Conservation (phyloP, 2,113 vertebrate genomes). For the Falcunculus frontatus region DNA sequence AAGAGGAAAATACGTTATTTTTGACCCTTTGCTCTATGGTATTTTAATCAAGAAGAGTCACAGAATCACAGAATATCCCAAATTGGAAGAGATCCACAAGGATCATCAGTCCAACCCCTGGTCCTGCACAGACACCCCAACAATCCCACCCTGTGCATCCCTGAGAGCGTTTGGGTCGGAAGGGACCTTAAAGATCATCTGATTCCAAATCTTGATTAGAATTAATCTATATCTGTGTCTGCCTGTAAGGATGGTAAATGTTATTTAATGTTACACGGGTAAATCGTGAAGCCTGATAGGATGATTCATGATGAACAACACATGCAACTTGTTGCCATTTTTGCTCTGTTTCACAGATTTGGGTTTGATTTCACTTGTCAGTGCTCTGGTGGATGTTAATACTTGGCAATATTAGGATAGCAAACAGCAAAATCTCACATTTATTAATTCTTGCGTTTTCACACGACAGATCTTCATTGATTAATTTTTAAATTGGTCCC, state of each 20-base stretch:
- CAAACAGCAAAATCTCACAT: conserved; percentile 21
- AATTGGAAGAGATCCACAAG: not conserved
- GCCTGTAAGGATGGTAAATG: not conserved
- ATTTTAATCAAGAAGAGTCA: not conserved
- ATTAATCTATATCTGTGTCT: not conserved
- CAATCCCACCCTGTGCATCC: not conserved
- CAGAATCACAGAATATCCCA: not conserved
- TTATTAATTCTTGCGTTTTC: not conserved
- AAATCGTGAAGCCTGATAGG: not conserved
- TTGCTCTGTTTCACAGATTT: conserved; percentile 9
- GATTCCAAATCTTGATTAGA: not conserved
- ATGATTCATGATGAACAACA: not conserved
- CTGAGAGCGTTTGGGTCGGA: not conserved
- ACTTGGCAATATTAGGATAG: conserved; percentile 5
- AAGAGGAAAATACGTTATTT: not conserved
- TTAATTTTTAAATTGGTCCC: conserved; percentile 7
- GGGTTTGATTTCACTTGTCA: conserved; percentile 19
- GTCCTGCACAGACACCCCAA: not conserved
- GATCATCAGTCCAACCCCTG: not conserved
- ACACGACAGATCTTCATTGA: not conserved
- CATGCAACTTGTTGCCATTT: conserved; percentile 19
- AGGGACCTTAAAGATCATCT: not conserved
- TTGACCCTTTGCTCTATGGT: not conserved
- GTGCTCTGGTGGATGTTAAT: conserved; percentile 1
- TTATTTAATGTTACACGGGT: not conserved